Conservation (phyloP, 2,888 invertebrate genomes). For the Drosophila algonquin region DNA sequence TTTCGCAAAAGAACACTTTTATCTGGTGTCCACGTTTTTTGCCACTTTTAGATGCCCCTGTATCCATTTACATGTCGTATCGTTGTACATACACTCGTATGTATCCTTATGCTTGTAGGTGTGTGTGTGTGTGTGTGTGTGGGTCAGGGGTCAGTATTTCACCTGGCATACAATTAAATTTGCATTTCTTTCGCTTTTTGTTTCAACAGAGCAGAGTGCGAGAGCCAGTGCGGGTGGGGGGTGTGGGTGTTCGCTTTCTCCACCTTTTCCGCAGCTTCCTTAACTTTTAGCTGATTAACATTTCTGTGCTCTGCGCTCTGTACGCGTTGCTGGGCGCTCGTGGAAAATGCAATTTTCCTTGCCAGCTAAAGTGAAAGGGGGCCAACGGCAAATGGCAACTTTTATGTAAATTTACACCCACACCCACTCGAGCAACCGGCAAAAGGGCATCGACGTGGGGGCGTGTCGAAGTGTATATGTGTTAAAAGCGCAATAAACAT, state of each 20-base stretch:
- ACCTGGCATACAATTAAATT: slow-evolving; percentile 81
- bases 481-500: slow-evolving; percentile 78
- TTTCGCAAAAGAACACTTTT: not conserved
- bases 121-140: slow-evolving; percentile 22
- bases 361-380: slow-evolving; percentile 49
- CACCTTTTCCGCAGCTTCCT: slow-evolving; percentile 41
- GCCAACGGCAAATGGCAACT: slow-evolving; percentile 59
- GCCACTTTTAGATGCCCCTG: slow-evolving; percentile 28
- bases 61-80: slow-evolving; percentile 57
- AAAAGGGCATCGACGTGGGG: not conserved
- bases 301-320: slow-evolving; percentile 53
- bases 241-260: not conserved
- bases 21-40: slow-evolving; percentile 6
- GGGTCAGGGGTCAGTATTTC: slow-evolving; percentile 70
- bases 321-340: slow-evolving; percentile 9
- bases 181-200: slow-evolving; percentile 73
- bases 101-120: slow-evolving; percentile 28
- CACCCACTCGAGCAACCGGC: not conserved
- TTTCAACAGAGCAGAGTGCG: slow-evolving; percentile 30
- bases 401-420: slow-evolving; percentile 68
- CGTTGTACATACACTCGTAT: slow-evolving; percentile 23
- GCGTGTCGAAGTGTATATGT: slow-evolving; percentile 62
- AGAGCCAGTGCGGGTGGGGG: not conserved
- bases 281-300: slow-evolving; percentile 81
- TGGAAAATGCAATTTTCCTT: slow-evolving; percentile 68